phyloP scores from a whole-genome alignment of 2,113 vertebrate species.

The Deroptyus accipitrinus region DNA sequence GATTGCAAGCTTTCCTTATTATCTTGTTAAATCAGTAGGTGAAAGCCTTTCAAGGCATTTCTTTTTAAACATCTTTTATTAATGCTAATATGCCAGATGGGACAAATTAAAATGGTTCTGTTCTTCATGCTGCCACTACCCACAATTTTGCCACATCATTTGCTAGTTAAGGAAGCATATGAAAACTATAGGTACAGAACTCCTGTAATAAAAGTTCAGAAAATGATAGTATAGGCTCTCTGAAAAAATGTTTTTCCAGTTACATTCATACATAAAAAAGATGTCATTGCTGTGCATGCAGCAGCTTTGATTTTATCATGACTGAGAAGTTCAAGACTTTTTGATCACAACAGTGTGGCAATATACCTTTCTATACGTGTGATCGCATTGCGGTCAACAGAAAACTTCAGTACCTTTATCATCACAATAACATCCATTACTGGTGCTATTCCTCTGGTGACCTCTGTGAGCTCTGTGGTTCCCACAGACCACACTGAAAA shows the following conservation, averaged over 20 bases:
- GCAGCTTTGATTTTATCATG: background rate
- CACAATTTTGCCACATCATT: slow-evolving; percentile 81
- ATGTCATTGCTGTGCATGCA: background rate
- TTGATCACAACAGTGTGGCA: background rate
- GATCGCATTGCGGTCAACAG: background rate
- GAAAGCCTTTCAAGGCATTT: slow-evolving; percentile 79
- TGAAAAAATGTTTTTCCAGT: slow-evolving; percentile 21
- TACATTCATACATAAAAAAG: background rate
- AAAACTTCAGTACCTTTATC: background rate
- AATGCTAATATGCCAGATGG: slow-evolving; percentile 85
- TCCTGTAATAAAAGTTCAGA: slow-evolving; percentile 67
- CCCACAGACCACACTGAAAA: background rate
- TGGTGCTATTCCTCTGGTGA: background rate
- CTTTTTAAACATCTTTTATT: slow-evolving; percentile 82
- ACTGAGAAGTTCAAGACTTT: background rate
- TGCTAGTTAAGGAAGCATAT: slow-evolving; percentile 77
- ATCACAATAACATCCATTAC: background rate
- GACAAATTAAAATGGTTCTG: slow-evolving; percentile 82
- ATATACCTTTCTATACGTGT: background rate
- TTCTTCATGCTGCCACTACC: slow-evolving; percentile 78
- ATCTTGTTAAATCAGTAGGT: slow-evolving; percentile 85
- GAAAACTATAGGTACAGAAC: slow-evolving; percentile 74
- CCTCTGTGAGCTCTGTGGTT: background rate
- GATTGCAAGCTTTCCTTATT: slow-evolving; percentile 81
- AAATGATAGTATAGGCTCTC: slow-evolving; percentile 39